These are phyloP conservation scores for Thyatira batis DNA, from an alignment of 2,888 invertebrate species.

Conservation along the genomic window DNA sequence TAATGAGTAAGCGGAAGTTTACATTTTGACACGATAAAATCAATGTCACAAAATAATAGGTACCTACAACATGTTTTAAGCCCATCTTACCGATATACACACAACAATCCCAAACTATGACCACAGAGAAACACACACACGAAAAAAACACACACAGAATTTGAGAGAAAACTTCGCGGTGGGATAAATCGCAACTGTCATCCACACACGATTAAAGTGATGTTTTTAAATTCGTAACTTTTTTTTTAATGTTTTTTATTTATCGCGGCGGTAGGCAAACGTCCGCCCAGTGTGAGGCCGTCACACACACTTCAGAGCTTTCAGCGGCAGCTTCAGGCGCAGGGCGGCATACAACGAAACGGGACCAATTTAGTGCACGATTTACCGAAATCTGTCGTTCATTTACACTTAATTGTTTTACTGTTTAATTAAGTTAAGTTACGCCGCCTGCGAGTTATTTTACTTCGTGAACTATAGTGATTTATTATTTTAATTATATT, in stretches of 20 bases:
- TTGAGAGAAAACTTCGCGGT: too few relatives aligned
- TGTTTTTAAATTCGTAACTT: not conserved
- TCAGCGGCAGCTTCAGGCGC: slow-evolving; percentile 40
- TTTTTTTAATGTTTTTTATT: not conserved
- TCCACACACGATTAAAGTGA: not conserved
- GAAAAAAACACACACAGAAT: too few relatives aligned
- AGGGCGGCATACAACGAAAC: slow-evolving; percentile 4
- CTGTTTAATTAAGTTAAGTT: not conserved
- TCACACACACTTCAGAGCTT: slow-evolving; percentile 33
- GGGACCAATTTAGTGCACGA: not conserved
- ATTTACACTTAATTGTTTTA: not conserved
- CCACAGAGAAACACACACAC: too few relatives aligned
- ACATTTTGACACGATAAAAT: too few relatives aligned
- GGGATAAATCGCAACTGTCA: too few relatives aligned
- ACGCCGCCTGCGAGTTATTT: not conserved
- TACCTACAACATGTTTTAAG: too few relatives aligned
- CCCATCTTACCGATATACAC: too few relatives aligned
- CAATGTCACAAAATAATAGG: too few relatives aligned
- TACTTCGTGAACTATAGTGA: not conserved
- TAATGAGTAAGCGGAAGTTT: too few relatives aligned
- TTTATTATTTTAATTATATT: too few relatives aligned
- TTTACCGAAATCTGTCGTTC: not conserved
- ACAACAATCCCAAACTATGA: too few relatives aligned
- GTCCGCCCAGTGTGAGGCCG: slow-evolving; percentile 42
- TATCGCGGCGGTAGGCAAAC: slow-evolving; percentile 24